Conservation (phyloP, 2,888 invertebrate species). For the Pterostichus niger region DNA sequence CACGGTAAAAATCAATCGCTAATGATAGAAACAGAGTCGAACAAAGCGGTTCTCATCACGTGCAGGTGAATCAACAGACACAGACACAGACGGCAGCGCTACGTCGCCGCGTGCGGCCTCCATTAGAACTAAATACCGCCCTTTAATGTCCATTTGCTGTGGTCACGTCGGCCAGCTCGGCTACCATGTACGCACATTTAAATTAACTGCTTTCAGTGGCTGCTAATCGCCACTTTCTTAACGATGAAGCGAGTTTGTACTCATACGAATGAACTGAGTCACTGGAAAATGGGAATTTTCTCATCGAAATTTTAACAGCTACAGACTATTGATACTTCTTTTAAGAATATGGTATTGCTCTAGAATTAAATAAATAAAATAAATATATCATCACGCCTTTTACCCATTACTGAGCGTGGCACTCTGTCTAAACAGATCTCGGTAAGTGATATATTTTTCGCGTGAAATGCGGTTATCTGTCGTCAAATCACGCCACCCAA, state of each 20-base stretch:
- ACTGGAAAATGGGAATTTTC: no score
- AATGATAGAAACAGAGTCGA: slow-evolving; percentile 34
- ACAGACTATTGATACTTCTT: no score
- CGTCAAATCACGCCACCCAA: no score
- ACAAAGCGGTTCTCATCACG: slow-evolving; percentile 54
- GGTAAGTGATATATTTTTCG: no score
- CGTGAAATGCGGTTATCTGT: no score
- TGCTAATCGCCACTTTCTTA: slow-evolving; percentile 46
- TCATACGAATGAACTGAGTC: no score
- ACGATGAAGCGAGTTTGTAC: not conserved
- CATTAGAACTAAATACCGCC: slow-evolving; percentile 60
- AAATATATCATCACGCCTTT: no score
- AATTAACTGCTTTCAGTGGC: slow-evolving; percentile 55
- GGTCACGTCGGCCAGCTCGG: slow-evolving; percentile 49
- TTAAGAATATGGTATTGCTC: no score
- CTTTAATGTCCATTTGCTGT: slow-evolving; percentile 54
- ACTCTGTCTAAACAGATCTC: no score
- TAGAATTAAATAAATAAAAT: no score
- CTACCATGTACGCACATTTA: slow-evolving; percentile 60
- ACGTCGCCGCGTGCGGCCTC: slow-evolving; percentile 8
- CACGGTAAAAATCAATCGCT: slow-evolving; percentile 54
- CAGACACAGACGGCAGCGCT: slow-evolving; percentile 3
- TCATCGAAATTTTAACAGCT: no score
- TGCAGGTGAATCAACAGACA: slow-evolving; percentile 26
- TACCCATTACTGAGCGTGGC: no score